Evolutionary conservation across 2,888 invertebrate species (phyloP), one percentile per base, ranked within the genome.

Genomic region (Strigamia transsilvanica): DNA sequence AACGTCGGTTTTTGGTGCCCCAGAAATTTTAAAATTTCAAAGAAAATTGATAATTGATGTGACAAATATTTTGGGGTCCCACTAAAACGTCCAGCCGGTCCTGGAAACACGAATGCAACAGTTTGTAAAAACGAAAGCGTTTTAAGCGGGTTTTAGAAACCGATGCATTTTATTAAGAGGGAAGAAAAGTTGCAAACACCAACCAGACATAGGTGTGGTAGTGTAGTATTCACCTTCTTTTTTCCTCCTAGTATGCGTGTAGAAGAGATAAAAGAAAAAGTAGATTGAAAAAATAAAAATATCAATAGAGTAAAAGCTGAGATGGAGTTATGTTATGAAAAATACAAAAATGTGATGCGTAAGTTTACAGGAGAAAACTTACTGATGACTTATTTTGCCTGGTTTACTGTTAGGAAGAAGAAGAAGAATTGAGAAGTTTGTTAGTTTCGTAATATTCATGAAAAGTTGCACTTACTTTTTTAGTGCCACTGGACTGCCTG

Each of bases 401-500:
- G 27, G 79, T 80, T 79, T 82, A 56, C 82, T 82, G 77, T 42
- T 78, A 78, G 56, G 66, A 66, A 61, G 34, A 21, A 81, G 34
- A 38, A 81, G 13, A 32, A 81, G 15, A 21, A 13, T 23, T 18
- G 38, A 77, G 23, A 15, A 27, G 1, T 77, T 77, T 18, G 56
- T 56, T 56, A 56, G 56, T 56, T 56, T 18, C 0, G 1, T 0
- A 18, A 18, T 56, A 4, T 56, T 18, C 6, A 21, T 27, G 2
- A 10, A 73, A 27, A 13, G 23, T 23, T 73, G 9, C n/a, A 83
- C 95, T 95, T 91, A 97, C 97, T 96, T 96, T 93, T 96, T 96
- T 93, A 96, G 94, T 94, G 96, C 96, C 94, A 97, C 94, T 93
- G 95, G 94, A 84, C 87, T 87, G 82, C 94, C 94, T 91, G 93